Percentiles rank a stretch among this genome's conserved stretches.
Evolutionary conservation across 2,888 invertebrate species (phyloP).

Genomic region (Drosophila paucipuncta): DNA sequence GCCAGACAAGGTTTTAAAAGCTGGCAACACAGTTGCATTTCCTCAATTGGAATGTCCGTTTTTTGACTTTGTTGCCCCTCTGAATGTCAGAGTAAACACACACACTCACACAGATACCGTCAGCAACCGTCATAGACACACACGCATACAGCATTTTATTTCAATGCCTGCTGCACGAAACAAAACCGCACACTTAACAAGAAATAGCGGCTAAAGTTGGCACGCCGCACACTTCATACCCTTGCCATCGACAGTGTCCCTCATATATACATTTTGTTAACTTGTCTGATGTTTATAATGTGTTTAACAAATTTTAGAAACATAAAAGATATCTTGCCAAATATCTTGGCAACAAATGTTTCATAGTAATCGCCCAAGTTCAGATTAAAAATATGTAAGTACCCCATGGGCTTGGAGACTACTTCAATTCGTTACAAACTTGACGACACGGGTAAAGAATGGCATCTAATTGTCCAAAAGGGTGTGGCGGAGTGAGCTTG

Average conservation of each 20-base stretch:
- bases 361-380: too few relatives aligned
- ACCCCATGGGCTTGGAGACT: too few relatives aligned
- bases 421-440: too few relatives aligned
- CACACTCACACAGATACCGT: constrained; percentile 1
- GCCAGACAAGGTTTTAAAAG: constrained; percentile 40
- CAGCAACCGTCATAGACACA: constrained; percentile 4
- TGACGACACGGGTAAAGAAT: too few relatives aligned
- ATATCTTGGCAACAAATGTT: too few relatives aligned
- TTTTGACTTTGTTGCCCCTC: constrained; percentile 50
- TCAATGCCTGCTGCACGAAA: constrained; percentile 21
- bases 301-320: not conserved
- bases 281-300: not conserved
- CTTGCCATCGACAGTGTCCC: not conserved
- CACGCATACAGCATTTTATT: constrained; percentile 1
- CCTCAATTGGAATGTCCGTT: constrained; percentile 45
- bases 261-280: not conserved
- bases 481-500: too few relatives aligned
- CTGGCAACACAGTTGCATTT: constrained; percentile 58
- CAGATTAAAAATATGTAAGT: too few relatives aligned
- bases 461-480: too few relatives aligned
- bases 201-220: not conserved
- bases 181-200: constrained; percentile 29
- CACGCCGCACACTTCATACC: not conserved
- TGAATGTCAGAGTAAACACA: constrained; percentile 33
- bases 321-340: too few relatives aligned